Evolutionary conservation across 1,140 invertebrate genomes (phyloP), one percentile per base, ranked within the genome.

Genomic region (Halictus rubicundus): DNA sequence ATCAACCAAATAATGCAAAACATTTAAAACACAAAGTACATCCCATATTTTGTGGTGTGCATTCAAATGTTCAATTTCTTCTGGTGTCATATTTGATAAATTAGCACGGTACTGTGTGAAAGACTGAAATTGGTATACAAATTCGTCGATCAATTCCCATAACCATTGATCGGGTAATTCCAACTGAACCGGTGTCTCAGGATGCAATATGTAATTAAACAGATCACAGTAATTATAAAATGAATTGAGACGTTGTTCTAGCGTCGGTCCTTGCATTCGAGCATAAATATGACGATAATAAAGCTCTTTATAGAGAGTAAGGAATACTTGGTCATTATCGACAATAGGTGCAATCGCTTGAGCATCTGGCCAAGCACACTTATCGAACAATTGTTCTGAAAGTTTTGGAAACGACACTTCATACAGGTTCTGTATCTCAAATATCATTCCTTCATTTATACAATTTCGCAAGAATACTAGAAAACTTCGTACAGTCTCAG

Each of bases 121-220:
- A 0, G 96, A 96, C 91, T 99, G 98, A 92, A 99, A 99, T 94
- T 99, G 97, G 86, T 98, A 98, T 12, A 97, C 96, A 93, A 98
- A 97, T 91, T 99, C 99, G 94, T 99, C 99, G 89, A 99, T 98
- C 25, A 99, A 96, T 91, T 99, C 99, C 99, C 99, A 99, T 7
- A 99, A 93, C 99, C 99, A 99, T 88, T 99, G 97, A 92, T 99
- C 99, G 8, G 99, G 99, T 63, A 99, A 92, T 91, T 99, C 98
- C 23, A 99, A 92, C 52, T 96, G 95, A 1, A 99, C 97, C 0
- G 99, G 99, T 54, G 96, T 96, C 69, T 97, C 96, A 0, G 97
- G 96, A 90, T 96, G 97, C 60, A 99, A 93, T 87, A 99, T 99
- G 87, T 97, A 97, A 93, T 99, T 99, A 93, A 99, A 99, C 12